A percentile compares a stretch with the other conserved stretches of the same genome.
Evolutionary conservation across 2,888 invertebrate species (phyloP).

Genomic region (Galeopsomyia nigrocyanea): DNA sequence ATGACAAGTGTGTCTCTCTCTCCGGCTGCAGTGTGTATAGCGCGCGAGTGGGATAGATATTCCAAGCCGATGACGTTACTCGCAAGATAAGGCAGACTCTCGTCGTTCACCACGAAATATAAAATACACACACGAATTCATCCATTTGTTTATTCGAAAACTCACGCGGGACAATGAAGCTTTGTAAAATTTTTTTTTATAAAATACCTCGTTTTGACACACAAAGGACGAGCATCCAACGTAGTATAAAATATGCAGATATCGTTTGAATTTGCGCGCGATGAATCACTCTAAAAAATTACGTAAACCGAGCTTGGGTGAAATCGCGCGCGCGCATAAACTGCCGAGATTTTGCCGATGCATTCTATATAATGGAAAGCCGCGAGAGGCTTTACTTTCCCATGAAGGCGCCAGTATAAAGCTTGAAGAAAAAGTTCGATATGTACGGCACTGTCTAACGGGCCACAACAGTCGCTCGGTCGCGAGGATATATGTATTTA

Average conservation of each 20-base stretch:
- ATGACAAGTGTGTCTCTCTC: constrained; percentile 25
- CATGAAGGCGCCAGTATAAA: background rate
- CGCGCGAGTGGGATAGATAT: constrained; percentile 30
- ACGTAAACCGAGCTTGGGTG: background rate
- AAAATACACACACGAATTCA: background rate
- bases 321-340: background rate
- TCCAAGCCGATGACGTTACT: constrained; percentile 42
- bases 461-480: constrained; percentile 7
- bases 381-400: no score
- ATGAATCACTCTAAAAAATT: background rate
- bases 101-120: constrained; percentile 17
- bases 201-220: no score
- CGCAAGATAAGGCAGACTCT: constrained; percentile 42
- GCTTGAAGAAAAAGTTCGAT: background rate
- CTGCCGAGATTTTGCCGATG: no score
- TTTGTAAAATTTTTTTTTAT: no score
- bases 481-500: constrained; percentile 31
- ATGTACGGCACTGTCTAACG: constrained; percentile 37
- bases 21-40: no score
- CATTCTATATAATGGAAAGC: no score
- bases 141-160: constrained; percentile 31
- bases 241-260: no score
- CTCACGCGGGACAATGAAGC: constrained; percentile 1
- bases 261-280: no score
- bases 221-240: background rate